These are phyloP conservation scores for Microtus richardsoni DNA, from an alignment of 2,113 vertebrate species.

Conservation along the genomic window DNA sequence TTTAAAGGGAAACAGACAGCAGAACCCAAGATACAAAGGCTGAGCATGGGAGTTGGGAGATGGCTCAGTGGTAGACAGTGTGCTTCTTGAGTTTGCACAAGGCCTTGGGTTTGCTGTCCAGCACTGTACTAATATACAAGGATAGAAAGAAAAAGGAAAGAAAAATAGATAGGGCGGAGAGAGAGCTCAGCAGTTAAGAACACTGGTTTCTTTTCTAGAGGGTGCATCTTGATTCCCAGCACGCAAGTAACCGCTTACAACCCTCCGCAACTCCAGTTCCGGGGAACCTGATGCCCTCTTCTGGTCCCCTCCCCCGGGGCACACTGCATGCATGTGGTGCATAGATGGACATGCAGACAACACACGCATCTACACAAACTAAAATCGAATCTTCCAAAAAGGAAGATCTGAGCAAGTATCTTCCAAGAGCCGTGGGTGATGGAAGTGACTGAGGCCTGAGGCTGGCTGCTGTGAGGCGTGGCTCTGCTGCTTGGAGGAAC, in stretches of 20 bases:
- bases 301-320: neutral
- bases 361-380: neutral
- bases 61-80: neutral
- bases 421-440: no score
- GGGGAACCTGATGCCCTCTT: neutral
- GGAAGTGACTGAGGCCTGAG: neutral
- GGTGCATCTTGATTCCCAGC: neutral
- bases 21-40: neutral
- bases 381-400: neutral
- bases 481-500: neutral
- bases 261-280: neutral
- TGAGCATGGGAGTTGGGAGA: accelerated
- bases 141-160: neutral
- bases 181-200: neutral
- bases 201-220: neutral
- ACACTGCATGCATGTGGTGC: neutral
- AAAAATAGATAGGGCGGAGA: neutral
- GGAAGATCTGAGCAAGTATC: neutral
- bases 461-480: no score
- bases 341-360: neutral
- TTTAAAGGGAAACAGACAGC: neutral
- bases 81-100: no score
- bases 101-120: neutral
- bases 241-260: accelerated
- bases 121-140: neutral